Evolutionary conservation across 2,888 invertebrate species (phyloP), one percentile per base, ranked within the genome.

Genomic region (Aphodius granarius): DNA sequence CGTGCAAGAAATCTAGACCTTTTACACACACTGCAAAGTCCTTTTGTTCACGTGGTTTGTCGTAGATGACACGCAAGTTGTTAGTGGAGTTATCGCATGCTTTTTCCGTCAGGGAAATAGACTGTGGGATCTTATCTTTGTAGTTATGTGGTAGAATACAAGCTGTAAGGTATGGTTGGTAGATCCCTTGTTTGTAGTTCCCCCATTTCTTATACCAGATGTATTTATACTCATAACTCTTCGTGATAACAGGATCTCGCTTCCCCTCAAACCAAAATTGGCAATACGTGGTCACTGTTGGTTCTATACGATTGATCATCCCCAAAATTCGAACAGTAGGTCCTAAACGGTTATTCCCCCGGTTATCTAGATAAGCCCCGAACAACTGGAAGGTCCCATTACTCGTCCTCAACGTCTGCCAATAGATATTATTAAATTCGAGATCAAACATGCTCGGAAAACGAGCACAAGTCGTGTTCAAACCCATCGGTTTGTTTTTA

Each of bases 121-220:
- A 94, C 18, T 94, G 93, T 1, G 96, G 96, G 17, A 93, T 91
- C 16, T 92, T 90, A 76, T 92, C 89, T 73, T 91, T 91, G 86
- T 94, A 93, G 17, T 91, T 91, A 78, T 91, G 90, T 0, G 97
- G 97, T 81, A 97, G 91, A 84, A 95, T 94, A 87, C 97, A 97
- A 18, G 96, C 95, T 79, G 95, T 92, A 81, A 97, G 89, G 86
- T 96, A 97, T 0, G 97, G 97, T 88, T 97, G 97, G 86, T 96
- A 95, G 79, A 96, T 94, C 73, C 94, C 94, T 86, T 96, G 95
- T 85, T 95, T 94, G 88, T 96, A 96, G 88, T 97, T 97, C 76
- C 97, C 97, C 97, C 97, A 97, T 87, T 96, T 96, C 82, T 93
- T 93, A 86, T 95, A 95, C 97, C 97, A 97, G 81, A 97, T 95